These are phyloP conservation scores for Pomacea maculata DNA, from an alignment of 1,140 invertebrate species.

Conservation along the genomic window DNA sequence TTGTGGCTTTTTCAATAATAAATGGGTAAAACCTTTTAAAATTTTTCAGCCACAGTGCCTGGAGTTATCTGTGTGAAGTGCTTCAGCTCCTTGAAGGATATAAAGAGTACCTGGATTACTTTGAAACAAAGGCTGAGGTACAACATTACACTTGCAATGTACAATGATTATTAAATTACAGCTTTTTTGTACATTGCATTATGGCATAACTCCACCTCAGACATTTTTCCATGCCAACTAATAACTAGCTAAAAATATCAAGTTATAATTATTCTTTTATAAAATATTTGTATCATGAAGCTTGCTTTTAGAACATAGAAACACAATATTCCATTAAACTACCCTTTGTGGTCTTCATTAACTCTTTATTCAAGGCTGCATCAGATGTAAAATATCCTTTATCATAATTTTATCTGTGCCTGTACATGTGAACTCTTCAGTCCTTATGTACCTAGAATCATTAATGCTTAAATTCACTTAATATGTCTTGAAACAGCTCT, in stretches of 20 bases:
- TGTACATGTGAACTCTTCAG: too few species aligned
- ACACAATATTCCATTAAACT: background rate
- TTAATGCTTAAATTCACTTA: too few species aligned
- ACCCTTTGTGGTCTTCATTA: too few species aligned
- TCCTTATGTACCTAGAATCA: too few species aligned
- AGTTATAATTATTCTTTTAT: background rate
- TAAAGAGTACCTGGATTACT: constrained; percentile 45
- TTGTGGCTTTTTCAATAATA: background rate
- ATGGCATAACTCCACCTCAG: too few species aligned
- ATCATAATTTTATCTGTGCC: too few species aligned
- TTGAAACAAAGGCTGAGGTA: constrained; percentile 55
- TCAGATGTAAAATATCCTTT: too few species aligned
- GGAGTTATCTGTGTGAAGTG: constrained; percentile 52
- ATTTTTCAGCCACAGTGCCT: constrained; percentile 50
- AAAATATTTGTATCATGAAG: background rate
- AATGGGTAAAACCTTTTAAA: constrained; percentile 15
- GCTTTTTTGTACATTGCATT: too few species aligned
- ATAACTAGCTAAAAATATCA: background rate
- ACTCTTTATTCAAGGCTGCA: too few species aligned
- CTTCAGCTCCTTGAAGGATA: constrained; percentile 47
- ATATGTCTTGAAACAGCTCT: background rate
- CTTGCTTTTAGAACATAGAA: background rate
- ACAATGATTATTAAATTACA: too few species aligned
- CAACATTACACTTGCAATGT: background rate
- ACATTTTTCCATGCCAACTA: too few species aligned